Evolutionary conservation across 2,888 invertebrate species (phyloP), one percentile per base, ranked within the genome.

Genomic region (Pheosia tremula): DNA sequence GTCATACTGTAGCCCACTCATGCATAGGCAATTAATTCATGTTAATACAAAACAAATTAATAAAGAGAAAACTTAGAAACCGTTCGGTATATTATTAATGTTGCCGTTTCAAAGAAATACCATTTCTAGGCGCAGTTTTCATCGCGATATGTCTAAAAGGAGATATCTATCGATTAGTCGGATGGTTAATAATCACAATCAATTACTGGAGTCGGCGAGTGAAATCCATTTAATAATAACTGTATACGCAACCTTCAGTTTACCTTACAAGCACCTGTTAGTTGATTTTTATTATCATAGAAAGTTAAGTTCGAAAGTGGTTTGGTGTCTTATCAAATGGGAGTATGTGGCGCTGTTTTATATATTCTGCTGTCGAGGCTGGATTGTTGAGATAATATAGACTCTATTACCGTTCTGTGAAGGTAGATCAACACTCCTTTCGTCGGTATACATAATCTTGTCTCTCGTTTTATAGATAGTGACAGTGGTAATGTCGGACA

Each of bases 221-320:
- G 71, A 75, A 74, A 74, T 59, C 64, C 50, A 62, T 43, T 72
- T 64, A 71, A 63, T 62, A 64, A 61, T 70, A 61, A 57, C 45
- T 47, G 45, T 41, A n/a, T 37, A 50, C 39, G 63, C 55, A 56
- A 69, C 66, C 75, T 71, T 61, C 55, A 38, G 24, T 56, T 66
- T 66, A 63, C 76, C 68, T 66, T 67, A 62, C 58, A 61, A 59
- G 63, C 68, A 77, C 71, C 64, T 72, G 75, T 67, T 67, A 68
- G 63, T 71, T 63, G 60, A 71, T 78, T 78, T 80, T 80, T 78
- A 79, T 72, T 75, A 72, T 67, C 77, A 71, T 81, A 80, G 81
- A 81, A 81, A 81, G 81, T 73, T 74, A 69, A 67, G 68, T 76
- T 75, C 63, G 84, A 83, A 82, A 82, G 82, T 78, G 72, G 77